A percentile compares a stretch with the other conserved stretches of the same genome.
Conservation (phyloP, 2,888 invertebrate species). For the Pammene aurita region DNA sequence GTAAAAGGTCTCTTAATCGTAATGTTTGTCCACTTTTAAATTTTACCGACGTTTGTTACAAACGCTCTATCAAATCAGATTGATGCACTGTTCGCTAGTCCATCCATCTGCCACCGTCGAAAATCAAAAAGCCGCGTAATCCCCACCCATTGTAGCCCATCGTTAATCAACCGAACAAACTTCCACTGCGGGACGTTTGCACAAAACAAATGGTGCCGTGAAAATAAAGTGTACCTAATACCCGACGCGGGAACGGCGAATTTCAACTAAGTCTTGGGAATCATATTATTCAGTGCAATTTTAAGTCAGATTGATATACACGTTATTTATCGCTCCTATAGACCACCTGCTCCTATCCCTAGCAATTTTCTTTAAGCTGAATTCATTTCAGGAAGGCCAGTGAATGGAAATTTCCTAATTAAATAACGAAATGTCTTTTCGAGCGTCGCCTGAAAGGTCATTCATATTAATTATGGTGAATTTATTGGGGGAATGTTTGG, state of each 20-base stretch:
- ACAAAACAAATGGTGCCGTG: slow-evolving; percentile 53
- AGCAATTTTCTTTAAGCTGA: slow-evolving; percentile 55
- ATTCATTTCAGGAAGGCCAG: slow-evolving; percentile 50
- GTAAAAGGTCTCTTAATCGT: too few species aligned
- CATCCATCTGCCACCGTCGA: slow-evolving; percentile 45
- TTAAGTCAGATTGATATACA: slow-evolving; percentile 51
- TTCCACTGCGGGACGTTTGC: slow-evolving; percentile 49
- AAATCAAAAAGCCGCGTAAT: slow-evolving; percentile 48
- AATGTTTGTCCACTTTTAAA: background rate
- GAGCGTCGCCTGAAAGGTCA: slow-evolving; percentile 28
- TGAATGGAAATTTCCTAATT: slow-evolving; percentile 51
- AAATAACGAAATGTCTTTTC: slow-evolving; percentile 51
- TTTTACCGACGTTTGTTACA: background rate
- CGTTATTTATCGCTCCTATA: slow-evolving; percentile 55
- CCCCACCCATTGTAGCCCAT: slow-evolving; percentile 48
- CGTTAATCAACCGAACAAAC: slow-evolving; percentile 51
- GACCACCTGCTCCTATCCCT: slow-evolving; percentile 59
- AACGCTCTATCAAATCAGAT: slow-evolving; percentile 33
- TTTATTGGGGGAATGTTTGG: slow-evolving; percentile 39
- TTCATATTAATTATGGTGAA: slow-evolving; percentile 41
- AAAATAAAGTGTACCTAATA: slow-evolving; percentile 49
- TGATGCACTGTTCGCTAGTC: slow-evolving; percentile 50
- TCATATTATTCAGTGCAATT: slow-evolving; percentile 56
- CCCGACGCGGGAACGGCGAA: slow-evolving; percentile 57
- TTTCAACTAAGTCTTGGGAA: slow-evolving; percentile 54